A percentile compares a stretch with the other conserved stretches of the same genome.
Evolutionary conservation across 2,113 vertebrate species (phyloP).

Genomic region (Neogale vison): DNA sequence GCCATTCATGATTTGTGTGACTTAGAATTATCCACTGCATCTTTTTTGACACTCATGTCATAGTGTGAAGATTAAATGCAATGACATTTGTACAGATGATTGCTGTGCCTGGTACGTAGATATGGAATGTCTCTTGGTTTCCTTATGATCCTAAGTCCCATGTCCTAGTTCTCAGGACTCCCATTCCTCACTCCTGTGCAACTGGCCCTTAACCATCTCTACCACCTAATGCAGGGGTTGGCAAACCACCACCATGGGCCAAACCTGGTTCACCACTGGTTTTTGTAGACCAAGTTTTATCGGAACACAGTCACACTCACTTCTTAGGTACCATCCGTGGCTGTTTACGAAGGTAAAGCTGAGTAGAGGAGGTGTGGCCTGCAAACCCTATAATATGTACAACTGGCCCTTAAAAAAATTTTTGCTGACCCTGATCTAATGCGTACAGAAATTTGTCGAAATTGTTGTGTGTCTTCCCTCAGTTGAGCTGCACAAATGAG

Average conservation of each 20-base stretch:
- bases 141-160: background rate
- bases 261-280: background rate
- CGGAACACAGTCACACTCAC: background rate
- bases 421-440: background rate
- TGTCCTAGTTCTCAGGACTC: background rate
- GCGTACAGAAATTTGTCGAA: background rate
- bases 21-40: background rate
- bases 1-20: background rate
- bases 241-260: background rate
- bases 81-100: background rate
- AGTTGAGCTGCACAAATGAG: background rate
- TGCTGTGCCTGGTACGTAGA: background rate
- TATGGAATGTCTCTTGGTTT: background rate
- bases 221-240: background rate
- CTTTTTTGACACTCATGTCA: background rate
- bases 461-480: background rate
- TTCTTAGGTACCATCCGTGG: background rate
- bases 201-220: background rate
- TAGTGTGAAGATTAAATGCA: background rate
- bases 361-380: background rate
- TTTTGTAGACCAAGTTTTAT: slow-evolving; percentile 13
- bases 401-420: background rate
- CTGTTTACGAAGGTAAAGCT: background rate
- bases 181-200: background rate
- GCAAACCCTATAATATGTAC: background rate